Evolutionary conservation across 2,113 vertebrate species (phyloP).

Genomic region (Falco punctatus): DNA sequence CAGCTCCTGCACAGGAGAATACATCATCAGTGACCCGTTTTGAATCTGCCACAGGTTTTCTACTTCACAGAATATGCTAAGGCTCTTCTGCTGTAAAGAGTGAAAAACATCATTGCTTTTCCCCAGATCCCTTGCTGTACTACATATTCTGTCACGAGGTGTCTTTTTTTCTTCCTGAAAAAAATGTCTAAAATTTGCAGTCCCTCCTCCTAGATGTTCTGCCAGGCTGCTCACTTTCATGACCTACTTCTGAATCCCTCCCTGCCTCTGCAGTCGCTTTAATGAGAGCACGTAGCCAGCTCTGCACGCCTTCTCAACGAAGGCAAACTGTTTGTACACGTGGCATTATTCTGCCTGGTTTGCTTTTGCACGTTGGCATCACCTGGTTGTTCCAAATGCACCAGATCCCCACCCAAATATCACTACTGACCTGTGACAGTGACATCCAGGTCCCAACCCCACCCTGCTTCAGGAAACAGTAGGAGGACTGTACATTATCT

Average conservation of each 20-base stretch:
- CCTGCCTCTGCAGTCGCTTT: fast-evolving
- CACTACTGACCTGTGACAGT: neutral
- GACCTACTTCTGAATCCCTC: neutral
- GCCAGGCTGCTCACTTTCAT: neutral
- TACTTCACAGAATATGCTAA: neutral
- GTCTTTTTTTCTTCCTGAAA: neutral
- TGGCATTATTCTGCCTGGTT: fast-evolving
- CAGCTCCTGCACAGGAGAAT: neutral
- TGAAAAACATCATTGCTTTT: fast-evolving
- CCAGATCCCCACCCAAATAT: neutral
- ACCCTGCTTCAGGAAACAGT: fast-evolving
- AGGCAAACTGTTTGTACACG: neutral
- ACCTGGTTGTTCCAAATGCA: fast-evolving
- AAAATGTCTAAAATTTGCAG: neutral
- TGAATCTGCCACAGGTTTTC: neutral
- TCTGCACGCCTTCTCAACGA: fast-evolving
- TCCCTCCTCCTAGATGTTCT: neutral
- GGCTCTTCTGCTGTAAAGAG: neutral
- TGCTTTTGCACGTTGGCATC: neutral
- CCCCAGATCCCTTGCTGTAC: neutral
- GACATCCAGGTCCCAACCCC: neutral
- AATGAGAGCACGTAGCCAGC: neutral
- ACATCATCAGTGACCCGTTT: fast-evolving
- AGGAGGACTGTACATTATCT: fast-evolving
- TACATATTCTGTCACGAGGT: neutral